phyloP scores from a whole-genome alignment of 2,888 invertebrate species.

The Cerastoderma edule region DNA sequence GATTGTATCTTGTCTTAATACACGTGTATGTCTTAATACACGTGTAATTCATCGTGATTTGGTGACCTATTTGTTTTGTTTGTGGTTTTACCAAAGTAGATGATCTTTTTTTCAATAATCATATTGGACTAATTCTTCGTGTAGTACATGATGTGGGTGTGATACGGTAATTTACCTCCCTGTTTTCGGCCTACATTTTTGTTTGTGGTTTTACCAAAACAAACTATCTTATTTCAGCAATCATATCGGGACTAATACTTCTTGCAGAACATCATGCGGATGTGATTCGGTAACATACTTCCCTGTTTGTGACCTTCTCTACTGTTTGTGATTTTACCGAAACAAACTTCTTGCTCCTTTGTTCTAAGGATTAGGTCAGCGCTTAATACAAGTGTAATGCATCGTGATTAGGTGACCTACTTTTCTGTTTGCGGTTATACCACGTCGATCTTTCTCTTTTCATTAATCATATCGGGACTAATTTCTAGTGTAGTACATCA shows the following conservation, averaged over 20 bases:
- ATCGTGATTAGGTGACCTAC: no score
- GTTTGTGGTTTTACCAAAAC: constrained; percentile 48
- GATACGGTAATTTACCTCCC: no score
- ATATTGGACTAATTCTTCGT: background rate
- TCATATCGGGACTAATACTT: background rate
- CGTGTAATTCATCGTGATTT: no score
- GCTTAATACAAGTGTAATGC: no score
- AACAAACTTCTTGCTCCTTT: no score
- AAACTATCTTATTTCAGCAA: background rate
- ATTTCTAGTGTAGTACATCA: background rate
- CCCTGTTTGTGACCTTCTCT: no score
- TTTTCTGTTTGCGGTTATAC: background rate
- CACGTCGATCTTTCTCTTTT: background rate
- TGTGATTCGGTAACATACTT: constrained; percentile 68
- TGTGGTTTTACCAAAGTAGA: background rate
- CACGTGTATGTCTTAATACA: no score
- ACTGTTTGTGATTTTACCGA: no score
- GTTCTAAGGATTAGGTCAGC: no score
- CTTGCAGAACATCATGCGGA: constrained; percentile 53
- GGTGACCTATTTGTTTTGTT: no score
- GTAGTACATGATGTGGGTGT: background rate
- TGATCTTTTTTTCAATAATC: background rate
- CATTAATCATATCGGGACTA: background rate
- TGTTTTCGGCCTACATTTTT: constrained; percentile 66
- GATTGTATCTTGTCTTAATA: no score